phyloP scores from a whole-genome alignment of 2,797 vertebrate genomes.

The Macrochelys suwanniensis region DNA sequence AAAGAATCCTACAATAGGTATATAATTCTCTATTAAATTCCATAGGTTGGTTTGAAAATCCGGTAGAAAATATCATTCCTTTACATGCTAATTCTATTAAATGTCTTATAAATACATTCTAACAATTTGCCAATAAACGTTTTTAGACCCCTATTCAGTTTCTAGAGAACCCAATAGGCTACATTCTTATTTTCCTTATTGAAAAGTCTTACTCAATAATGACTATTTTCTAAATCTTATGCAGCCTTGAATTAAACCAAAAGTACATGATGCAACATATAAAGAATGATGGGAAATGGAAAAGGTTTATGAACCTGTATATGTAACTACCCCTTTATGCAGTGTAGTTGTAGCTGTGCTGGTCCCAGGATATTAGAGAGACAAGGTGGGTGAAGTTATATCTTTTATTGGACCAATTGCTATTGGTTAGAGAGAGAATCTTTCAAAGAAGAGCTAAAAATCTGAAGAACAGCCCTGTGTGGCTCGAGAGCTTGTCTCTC shows the following conservation, averaged over 20 bases:
- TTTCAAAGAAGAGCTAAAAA: background rate
- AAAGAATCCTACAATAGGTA: background rate
- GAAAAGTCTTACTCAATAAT: too few relatives aligned
- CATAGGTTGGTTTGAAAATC: constrained; percentile 1
- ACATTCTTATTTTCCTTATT: background rate
- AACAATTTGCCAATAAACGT: constrained; percentile 8
- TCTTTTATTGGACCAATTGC: background rate
- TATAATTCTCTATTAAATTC: background rate
- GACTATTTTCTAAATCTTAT: background rate
- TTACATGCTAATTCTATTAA: constrained; percentile 1
- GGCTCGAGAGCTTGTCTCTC: background rate
- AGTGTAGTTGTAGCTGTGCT: background rate
- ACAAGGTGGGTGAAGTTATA: background rate
- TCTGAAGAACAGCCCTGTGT: background rate
- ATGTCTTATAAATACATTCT: constrained; percentile 1
- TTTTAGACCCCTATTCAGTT: background rate
- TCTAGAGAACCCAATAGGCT: background rate
- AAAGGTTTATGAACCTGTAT: background rate
- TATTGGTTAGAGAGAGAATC: background rate
- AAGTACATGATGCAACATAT: background rate
- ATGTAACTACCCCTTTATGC: background rate
- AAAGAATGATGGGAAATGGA: background rate
- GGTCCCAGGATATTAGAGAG: too few relatives aligned
- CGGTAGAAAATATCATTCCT: background rate
- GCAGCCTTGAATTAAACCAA: background rate